phyloP scores from a whole-genome alignment of 2,797 vertebrate genomes.

The Poeciliopsis paucimaculata region DNA sequence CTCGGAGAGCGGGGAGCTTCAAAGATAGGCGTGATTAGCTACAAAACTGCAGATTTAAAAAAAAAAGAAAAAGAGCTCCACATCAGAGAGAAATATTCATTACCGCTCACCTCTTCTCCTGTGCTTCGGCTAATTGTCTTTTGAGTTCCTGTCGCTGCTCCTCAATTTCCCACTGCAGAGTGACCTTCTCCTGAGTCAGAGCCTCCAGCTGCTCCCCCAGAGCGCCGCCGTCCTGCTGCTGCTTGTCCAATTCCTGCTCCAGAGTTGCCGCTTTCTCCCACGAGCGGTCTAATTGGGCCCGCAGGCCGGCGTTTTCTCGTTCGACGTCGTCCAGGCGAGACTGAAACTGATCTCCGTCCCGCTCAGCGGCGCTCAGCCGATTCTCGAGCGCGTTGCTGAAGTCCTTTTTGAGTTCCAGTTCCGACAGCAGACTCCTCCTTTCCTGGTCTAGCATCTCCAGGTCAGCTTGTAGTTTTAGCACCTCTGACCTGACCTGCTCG shows the following conservation, averaged over 20 bases:
- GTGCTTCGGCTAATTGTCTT: slow-evolving; percentile 72
- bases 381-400: slow-evolving; percentile 55
- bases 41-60: background rate
- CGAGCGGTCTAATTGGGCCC: slow-evolving; percentile 38
- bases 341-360: slow-evolving; percentile 46
- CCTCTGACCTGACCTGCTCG: slow-evolving; percentile 52
- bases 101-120: slow-evolving; percentile 76
- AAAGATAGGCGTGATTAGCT: background rate
- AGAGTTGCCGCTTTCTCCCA: slow-evolving; percentile 52
- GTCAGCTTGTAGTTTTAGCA: slow-evolving; percentile 50
- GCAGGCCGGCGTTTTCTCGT: slow-evolving; percentile 41
- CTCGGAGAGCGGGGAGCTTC: slow-evolving; percentile 54
- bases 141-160: slow-evolving; percentile 74
- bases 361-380: slow-evolving; percentile 63
- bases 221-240: slow-evolving; percentile 26
- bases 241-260: slow-evolving; percentile 35
- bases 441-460: slow-evolving; percentile 44
- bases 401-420: slow-evolving; percentile 63
- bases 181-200: slow-evolving; percentile 74
- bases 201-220: slow-evolving; percentile 58
- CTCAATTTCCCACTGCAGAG: slow-evolving; percentile 75
- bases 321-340: slow-evolving; percentile 44
- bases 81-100: background rate
- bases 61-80: background rate
- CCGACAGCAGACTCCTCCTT: slow-evolving; percentile 62